Percentiles rank a stretch among this genome's conserved stretches.
Evolutionary conservation across 2,797 vertebrate genomes (phyloP).

Genomic region (Channa striata): DNA sequence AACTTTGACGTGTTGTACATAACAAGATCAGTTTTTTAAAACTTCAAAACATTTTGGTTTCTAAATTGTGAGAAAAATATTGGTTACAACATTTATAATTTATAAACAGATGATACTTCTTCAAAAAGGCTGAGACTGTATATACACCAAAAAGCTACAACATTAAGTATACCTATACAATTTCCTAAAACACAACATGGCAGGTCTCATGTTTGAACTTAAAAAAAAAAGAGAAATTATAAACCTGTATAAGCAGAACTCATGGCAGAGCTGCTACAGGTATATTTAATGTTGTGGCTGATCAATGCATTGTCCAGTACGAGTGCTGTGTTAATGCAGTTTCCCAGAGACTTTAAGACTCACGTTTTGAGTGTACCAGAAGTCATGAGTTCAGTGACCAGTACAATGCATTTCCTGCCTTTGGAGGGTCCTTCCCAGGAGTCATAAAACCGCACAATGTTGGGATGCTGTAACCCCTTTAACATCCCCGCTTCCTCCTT

Average conservation of each 20-base stretch:
- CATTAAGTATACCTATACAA: no score
- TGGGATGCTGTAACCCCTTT: constrained; percentile 98
- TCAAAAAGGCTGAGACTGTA: not conserved
- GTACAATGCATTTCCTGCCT: constrained; percentile 98
- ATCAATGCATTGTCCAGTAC: not conserved
- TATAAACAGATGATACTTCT: not conserved
- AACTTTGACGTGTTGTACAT: no score
- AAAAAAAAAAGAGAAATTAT: no score
- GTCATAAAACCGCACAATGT: constrained; percentile 99
- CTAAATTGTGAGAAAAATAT: not conserved
- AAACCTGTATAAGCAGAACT: no score
- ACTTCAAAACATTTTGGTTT: not conserved
- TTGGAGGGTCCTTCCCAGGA: constrained; percentile 98
- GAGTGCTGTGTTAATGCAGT: not conserved
- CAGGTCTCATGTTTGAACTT: no score
- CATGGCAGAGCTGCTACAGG: no score
- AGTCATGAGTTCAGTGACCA: constrained; percentile 99
- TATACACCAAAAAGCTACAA: no score
- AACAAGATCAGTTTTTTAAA: not conserved
- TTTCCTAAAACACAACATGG: no score
- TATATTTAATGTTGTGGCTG: no score
- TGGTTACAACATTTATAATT: not conserved
- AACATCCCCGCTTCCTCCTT: constrained; percentile 99
- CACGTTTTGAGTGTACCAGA: constrained; percentile 99
- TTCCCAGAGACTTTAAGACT: constrained; percentile 68